These are phyloP conservation scores for Drosophila truncata DNA, from an alignment of 1,140 invertebrate genomes.

Conservation along the genomic window DNA sequence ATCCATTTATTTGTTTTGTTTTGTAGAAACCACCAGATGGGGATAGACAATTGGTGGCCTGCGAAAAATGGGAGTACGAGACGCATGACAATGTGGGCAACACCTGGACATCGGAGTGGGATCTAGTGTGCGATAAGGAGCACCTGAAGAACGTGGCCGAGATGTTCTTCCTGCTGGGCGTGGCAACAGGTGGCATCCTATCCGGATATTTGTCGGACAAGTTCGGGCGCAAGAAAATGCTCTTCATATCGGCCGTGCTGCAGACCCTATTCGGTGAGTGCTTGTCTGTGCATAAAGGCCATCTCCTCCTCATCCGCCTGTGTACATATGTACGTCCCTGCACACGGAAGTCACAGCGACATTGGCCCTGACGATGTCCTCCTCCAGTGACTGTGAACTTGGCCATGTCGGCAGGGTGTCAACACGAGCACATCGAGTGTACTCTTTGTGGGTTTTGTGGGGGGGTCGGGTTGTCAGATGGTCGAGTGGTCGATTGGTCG, in stretches of 20 bases:
- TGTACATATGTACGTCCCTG: background rate
- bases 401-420: conserved; percentile 51
- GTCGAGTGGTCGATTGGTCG: conserved; percentile 18
- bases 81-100: conserved; percentile 87
- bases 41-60: conserved; percentile 80
- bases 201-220: conserved; percentile 91
- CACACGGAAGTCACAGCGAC: conserved; percentile 63
- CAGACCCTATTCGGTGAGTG: conserved; percentile 88
- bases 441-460: conserved; percentile 13
- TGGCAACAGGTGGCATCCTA: conserved; percentile 89
- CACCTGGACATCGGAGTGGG: conserved; percentile 89
- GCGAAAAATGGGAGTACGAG: conserved; percentile 89
- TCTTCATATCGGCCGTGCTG: conserved; percentile 89
- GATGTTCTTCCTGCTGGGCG: conserved; percentile 89
- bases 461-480: conserved; percentile 9
- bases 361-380: conserved; percentile 55
- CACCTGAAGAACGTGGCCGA: conserved; percentile 88
- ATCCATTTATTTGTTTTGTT: too few species aligned
- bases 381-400: conserved; percentile 53
- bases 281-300: conserved; percentile 22
- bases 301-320: background rate
- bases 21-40: conserved; percentile 41
- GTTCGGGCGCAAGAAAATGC: conserved; percentile 91
- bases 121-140: conserved; percentile 88
- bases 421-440: conserved; percentile 46